Base-by-base conservation (phyloP, 2,888 invertebrate species). In the Geophilus truncorum region DNA sequence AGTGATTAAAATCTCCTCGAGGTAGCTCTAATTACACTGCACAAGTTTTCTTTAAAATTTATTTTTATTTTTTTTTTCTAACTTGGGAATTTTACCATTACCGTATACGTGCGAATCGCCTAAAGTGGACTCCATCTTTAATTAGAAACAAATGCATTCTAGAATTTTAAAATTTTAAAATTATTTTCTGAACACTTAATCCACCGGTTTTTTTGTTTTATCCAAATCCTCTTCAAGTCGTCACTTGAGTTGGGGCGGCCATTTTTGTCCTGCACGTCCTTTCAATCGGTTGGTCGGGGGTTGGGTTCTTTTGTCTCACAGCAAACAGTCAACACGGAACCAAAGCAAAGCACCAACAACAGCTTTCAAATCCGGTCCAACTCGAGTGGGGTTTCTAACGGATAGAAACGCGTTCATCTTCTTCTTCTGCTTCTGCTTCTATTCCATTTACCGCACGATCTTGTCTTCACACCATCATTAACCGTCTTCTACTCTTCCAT, bases 1-100 rank as follows among this genome's bases (percentile, higher is more conserved):
- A 76, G 80, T 80, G 76, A 80, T 80, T 80, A 80, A 80, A 70
- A 75, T 80, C 62, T 51, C 30, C 62, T 30, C 34, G 79, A 79
- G 45, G 45, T 28, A 28, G 62, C 78, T 51, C 51, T 51, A 28
- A 28, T 78, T 45, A 34, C 25, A 28, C 51, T 40, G 79, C 32
- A 30, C 70, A 32, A 70, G 70, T 70, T 70, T 70, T 28, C 70
- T 28, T 10, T 25, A 25, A 23, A 18, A n/a, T n/a, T n/a, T 45
- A 9, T 45, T 7, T 45, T 45, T 45, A 9, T 45, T 7, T 62
- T 62, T 70, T 70, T 70, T 70, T 70, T 70, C 28, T 15, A 25
- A 3, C 12, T 70, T 70, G 1, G 28, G 12, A 70, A 70, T 70
- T 70, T 70, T 70, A 70, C 15, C 70, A n/a, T n/a, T n/a, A n/a